A percentile compares a stretch with the other conserved stretches of the same genome.
Conservation (phyloP, 2,888 invertebrate species). For the Microplitis deprimator region DNA sequence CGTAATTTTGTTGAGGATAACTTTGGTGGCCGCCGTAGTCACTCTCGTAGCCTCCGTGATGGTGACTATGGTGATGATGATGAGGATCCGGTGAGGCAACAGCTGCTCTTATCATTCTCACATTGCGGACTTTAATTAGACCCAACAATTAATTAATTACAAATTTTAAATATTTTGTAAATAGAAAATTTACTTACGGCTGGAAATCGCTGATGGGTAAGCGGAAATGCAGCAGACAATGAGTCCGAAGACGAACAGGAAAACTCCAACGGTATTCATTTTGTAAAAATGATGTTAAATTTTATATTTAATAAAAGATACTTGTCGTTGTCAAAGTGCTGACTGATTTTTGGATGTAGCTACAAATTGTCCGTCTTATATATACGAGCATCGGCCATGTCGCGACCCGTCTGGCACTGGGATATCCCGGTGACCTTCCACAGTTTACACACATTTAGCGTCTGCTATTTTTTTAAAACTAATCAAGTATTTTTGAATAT, state of each 20-base stretch:
- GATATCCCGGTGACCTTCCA: neutral
- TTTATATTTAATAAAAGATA: neutral
- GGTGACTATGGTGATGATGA: slow-evolving; percentile 28
- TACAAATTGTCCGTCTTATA: neutral
- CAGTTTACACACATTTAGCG: neutral
- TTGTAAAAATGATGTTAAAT: neutral
- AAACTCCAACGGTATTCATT: neutral
- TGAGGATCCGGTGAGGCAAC: slow-evolving; percentile 38
- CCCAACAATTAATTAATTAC: neutral
- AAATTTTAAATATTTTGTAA: neutral
- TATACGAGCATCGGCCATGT: neutral
- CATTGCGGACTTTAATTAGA: neutral
- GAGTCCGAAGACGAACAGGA: neutral
- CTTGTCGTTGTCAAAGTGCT: too few species aligned
- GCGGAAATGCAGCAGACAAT: neutral
- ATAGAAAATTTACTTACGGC: neutral
- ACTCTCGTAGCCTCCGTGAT: slow-evolving; percentile 35
- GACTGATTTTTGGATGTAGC: too few species aligned
- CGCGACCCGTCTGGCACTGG: neutral
- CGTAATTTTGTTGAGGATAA: slow-evolving; percentile 56
- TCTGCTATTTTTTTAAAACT: neutral
- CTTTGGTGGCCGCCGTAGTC: slow-evolving; percentile 47
- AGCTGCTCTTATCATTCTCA: slow-evolving; percentile 46
- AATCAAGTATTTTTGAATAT: neutral
- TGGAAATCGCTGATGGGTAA: neutral